Evolutionary conservation across 2,888 invertebrate species (phyloP).

Genomic region (Melitaea athalia): DNA sequence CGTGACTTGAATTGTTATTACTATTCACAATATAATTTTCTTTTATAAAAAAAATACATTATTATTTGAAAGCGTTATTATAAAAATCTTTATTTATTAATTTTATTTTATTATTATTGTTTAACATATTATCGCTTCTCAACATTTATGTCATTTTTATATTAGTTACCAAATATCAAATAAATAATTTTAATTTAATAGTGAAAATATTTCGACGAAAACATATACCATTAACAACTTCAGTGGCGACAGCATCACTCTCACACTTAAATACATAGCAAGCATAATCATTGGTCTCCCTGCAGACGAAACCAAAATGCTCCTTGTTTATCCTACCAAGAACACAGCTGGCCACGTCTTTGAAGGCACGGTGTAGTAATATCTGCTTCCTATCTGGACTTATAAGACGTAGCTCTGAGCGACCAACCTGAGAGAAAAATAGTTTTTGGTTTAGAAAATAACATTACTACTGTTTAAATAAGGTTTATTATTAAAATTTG

Average conservation of each 20-base stretch:
- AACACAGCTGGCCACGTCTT: constrained; percentile 93
- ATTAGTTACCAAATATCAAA: background rate
- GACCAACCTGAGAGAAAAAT: constrained; percentile 85
- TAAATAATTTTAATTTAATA: background rate
- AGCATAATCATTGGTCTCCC: constrained; percentile 88
- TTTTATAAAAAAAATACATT: no score
- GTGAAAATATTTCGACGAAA: background rate
- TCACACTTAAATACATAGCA: constrained; percentile 93
- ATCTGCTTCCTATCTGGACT: constrained; percentile 96
- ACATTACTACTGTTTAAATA: no score
- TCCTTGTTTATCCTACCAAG: constrained; percentile 91
- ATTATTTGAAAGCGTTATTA: no score
- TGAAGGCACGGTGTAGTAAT: constrained; percentile 92
- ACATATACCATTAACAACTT: constrained; percentile 86
- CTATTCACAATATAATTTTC: no score
- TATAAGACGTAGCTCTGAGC: constrained; percentile 92
- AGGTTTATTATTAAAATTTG: no score
- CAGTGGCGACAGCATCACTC: constrained; percentile 90
- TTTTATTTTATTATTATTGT: no score
- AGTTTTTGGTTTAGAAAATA: no score
- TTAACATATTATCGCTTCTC: no score
- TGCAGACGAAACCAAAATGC: constrained; percentile 96
- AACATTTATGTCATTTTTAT: background rate
- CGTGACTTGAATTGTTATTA: no score
- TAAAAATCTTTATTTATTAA: no score